Evolutionary conservation across 2,113 vertebrate genomes (phyloP).

Genomic region (Aramus guarauna): DNA sequence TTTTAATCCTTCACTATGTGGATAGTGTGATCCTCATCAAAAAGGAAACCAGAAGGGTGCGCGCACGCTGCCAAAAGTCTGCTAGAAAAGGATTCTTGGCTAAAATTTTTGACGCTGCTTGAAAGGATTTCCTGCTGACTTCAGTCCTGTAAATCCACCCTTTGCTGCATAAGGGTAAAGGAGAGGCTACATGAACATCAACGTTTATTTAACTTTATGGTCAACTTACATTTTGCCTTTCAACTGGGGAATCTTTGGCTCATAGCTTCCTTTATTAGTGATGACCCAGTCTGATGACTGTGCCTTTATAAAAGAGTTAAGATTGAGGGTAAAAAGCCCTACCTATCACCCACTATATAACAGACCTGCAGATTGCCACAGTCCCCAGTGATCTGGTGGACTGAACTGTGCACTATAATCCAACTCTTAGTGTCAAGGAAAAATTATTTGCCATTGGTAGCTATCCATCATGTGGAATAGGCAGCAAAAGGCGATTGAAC

Average conservation of each 20-base stretch:
- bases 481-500: not conserved
- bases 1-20: conserved; percentile 37
- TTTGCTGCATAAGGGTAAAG: not conserved
- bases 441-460: not conserved
- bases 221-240: not conserved
- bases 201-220: not conserved
- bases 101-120: conserved; percentile 8
- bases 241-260: not conserved
- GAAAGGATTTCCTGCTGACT: conserved; percentile 28
- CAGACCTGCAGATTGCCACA: not conserved
- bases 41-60: conserved; percentile 19
- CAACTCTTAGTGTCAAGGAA: not conserved
- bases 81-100: conserved; percentile 17
- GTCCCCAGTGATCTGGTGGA: not conserved
- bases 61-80: not conserved
- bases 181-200: not conserved
- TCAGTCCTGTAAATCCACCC: not conserved
- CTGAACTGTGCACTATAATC: not conserved
- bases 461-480: not conserved
- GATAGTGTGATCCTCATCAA: not conserved
- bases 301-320: not conserved
- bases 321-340: not conserved
- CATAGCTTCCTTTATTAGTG: not conserved
- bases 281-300: not conserved
- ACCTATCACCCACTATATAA: not conserved